A percentile compares a stretch with the other conserved stretches of the same genome.
Evolutionary conservation across 2,113 vertebrate genomes (phyloP).

Genomic region (Hemichromis elongatus): DNA sequence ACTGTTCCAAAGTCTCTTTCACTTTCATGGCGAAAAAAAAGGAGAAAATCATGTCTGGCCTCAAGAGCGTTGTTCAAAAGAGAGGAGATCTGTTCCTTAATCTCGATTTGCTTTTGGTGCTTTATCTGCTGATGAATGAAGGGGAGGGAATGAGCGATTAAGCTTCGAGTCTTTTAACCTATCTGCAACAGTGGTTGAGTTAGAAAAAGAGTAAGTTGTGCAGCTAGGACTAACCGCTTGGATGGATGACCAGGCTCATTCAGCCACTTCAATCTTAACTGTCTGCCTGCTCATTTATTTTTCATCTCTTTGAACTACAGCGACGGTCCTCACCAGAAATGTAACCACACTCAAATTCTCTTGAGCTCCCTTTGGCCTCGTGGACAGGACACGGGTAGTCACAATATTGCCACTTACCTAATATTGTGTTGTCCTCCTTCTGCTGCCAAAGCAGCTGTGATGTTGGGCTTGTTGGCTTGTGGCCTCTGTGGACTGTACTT

Average conservation of each 20-base stretch:
- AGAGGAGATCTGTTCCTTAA: constrained; percentile 33
- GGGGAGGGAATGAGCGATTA: constrained; percentile 12
- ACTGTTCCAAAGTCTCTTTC: constrained; percentile 48
- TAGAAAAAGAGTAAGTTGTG: background rate
- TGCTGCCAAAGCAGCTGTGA: background rate
- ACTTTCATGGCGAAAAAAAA: background rate
- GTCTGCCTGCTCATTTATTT: background rate
- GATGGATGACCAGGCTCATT: background rate
- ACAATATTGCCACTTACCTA: background rate
- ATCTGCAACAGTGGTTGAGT: constrained; percentile 3
- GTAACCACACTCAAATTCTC: background rate
- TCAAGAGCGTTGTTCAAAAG: constrained; percentile 2
- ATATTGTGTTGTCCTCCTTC: background rate
- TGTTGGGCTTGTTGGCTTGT: background rate
- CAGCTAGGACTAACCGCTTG: background rate
- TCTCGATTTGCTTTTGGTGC: constrained; percentile 43
- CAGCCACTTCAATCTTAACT: background rate
- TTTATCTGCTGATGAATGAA: constrained; percentile 53
- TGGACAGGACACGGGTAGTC: background rate
- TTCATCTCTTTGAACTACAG: background rate
- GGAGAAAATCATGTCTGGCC: constrained; percentile 1
- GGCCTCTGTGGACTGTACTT: background rate
- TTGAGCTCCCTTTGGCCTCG: background rate
- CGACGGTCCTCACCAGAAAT: background rate
- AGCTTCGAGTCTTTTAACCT: constrained; percentile 18